A percentile compares a stretch with the other conserved stretches of the same genome.
phyloP scores from a whole-genome alignment of 1,140 invertebrate species.

The Gonatopus flavifemur region DNA sequence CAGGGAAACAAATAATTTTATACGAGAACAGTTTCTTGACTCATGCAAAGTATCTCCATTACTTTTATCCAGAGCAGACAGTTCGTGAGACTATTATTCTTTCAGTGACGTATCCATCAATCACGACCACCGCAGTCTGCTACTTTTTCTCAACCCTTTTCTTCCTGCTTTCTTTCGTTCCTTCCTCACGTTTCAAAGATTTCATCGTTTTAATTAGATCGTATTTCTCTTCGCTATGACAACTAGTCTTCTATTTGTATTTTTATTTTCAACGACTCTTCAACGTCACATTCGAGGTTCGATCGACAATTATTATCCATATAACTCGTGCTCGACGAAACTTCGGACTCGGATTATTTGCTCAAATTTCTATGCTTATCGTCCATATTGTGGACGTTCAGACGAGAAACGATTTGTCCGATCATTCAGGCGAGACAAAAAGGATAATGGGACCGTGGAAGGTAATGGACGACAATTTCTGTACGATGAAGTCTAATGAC shows the following conservation, averaged over 20 bases:
- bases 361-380: constrained; percentile 6
- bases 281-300: too few species aligned
- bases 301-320: too few species aligned
- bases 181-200: constrained; percentile 10
- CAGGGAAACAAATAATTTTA: constrained; percentile 22
- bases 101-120: constrained; percentile 22
- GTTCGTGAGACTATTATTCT: constrained; percentile 14
- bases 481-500: constrained; percentile 21
- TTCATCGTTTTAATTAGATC: constrained; percentile 29
- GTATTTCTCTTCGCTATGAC: not conserved
- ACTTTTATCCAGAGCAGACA: too few species aligned
- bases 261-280: too few species aligned
- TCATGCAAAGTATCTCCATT: not conserved
- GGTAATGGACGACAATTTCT: constrained; percentile 25
- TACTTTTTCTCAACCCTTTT: constrained; percentile 11
- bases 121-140: not conserved
- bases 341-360: too few species aligned
- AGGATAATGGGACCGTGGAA: constrained; percentile 21
- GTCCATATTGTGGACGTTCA: constrained; percentile 1
- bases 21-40: constrained; percentile 7
- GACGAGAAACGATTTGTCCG: not conserved
- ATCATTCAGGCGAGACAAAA: constrained; percentile 10
- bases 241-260: too few species aligned
- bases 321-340: too few species aligned
- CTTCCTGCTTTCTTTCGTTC: too few species aligned